Percentiles rank a stretch among this genome's conserved stretches.
Evolutionary conservation across 2,113 vertebrate species (phyloP).

Genomic region (Stigmatopora argus): DNA sequence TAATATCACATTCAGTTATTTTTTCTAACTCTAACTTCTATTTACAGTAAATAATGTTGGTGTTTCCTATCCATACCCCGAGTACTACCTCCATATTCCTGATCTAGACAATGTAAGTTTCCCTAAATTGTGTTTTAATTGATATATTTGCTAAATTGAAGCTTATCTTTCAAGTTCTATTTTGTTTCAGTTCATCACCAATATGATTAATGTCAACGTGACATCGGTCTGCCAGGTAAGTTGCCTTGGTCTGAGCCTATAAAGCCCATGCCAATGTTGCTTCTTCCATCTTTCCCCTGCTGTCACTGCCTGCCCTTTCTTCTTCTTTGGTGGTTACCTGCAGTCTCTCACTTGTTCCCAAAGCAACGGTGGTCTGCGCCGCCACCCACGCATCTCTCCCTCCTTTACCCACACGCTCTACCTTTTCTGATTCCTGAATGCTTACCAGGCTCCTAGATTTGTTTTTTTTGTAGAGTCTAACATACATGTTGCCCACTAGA

Average conservation of each 20-base stretch:
- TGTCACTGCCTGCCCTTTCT: constrained; percentile 8
- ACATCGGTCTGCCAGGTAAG: constrained; percentile 85
- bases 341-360: constrained; percentile 68
- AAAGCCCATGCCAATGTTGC: neutral
- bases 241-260: neutral
- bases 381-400: constrained; percentile 63
- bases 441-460: neutral
- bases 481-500: constrained; percentile 51
- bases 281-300: neutral
- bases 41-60: constrained; percentile 94
- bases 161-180: neutral
- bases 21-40: constrained; percentile 11
- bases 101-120: constrained; percentile 84
- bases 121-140: neutral
- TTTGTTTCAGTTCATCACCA: constrained; percentile 77
- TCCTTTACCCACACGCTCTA: constrained; percentile 16
- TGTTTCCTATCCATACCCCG: constrained; percentile 81
- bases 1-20: neutral
- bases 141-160: constrained; percentile 18
- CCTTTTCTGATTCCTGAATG: constrained; percentile 12
- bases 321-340: constrained; percentile 51
- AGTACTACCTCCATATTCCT: constrained; percentile 85
- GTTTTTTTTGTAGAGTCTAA: constrained; percentile 5
- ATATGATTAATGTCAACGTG: constrained; percentile 83
- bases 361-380: constrained; percentile 68